phyloP scores from a whole-genome alignment of 2,888 invertebrate genomes.

The Coelogynopora nodosa region DNA sequence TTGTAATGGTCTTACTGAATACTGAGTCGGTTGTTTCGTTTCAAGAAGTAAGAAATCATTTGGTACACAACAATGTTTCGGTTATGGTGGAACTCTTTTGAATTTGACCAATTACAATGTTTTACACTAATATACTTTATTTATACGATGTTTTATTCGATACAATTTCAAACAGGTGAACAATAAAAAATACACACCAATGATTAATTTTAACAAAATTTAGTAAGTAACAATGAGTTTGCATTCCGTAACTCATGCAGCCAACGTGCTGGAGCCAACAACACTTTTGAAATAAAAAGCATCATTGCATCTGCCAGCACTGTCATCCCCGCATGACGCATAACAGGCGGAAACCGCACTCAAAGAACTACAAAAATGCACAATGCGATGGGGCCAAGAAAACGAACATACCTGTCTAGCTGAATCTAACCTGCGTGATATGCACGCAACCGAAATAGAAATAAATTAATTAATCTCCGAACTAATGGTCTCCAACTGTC shows the following conservation, averaged over 20 bases:
- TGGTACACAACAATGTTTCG: too few species aligned
- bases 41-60: too few species aligned
- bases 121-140: too few species aligned
- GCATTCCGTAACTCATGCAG: background rate
- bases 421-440: background rate
- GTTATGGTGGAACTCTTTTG: too few species aligned
- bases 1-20: too few species aligned
- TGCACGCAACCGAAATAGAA: background rate
- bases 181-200: too few species aligned
- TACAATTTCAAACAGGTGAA: too few species aligned
- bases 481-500: background rate
- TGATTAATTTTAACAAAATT: too few species aligned
- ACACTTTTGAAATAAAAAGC: background rate
- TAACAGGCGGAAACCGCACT: background rate
- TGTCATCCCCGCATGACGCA: slow-evolving; percentile 7
- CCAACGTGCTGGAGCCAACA: background rate
- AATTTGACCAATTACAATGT: too few species aligned
- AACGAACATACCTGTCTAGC: background rate
- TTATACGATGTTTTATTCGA: too few species aligned
- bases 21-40: too few species aligned
- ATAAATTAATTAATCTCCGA: background rate
- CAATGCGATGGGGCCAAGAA: background rate
- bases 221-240: too few species aligned
- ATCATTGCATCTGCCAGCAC: background rate
- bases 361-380: background rate